phyloP scores from a whole-genome alignment of 2,797 vertebrate genomes.

The Esox lucius region DNA sequence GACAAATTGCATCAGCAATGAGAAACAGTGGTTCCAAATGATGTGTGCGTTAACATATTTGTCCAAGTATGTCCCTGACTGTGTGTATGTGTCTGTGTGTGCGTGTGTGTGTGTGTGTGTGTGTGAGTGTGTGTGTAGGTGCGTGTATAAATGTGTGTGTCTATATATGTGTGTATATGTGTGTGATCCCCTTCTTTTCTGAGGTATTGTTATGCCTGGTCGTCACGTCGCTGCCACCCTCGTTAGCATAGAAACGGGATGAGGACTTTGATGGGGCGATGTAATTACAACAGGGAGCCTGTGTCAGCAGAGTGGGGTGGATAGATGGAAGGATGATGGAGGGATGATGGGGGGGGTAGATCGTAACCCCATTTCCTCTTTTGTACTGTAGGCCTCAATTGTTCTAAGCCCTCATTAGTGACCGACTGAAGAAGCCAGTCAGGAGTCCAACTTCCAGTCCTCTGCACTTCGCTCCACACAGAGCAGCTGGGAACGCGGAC shows the following conservation, averaged over 20 bases:
- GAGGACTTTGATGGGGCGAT: slow-evolving; percentile 29
- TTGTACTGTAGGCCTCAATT: slow-evolving; percentile 57
- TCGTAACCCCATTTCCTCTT: slow-evolving; percentile 39
- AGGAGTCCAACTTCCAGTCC: not conserved
- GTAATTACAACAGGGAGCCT: slow-evolving; percentile 57
- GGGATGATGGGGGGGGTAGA: slow-evolving; percentile 38
- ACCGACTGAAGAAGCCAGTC: slow-evolving; percentile 40
- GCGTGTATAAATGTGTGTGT: not conserved
- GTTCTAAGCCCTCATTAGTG: slow-evolving; percentile 72
- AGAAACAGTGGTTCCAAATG: no score
- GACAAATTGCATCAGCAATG: no score
- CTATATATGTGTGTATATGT: not conserved
- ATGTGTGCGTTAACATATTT: no score
- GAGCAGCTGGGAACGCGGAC: not conserved
- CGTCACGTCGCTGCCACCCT: slow-evolving; percentile 37
- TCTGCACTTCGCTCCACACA: slow-evolving; percentile 4
- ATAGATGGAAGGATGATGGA: not conserved
- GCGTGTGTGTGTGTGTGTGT: not conserved
- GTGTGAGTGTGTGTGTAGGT: not conserved
- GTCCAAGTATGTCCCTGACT: no score
- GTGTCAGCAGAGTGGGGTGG: slow-evolving; percentile 43
- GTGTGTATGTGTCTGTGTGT: not conserved
- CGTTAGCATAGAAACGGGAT: slow-evolving; percentile 50
- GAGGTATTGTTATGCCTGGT: not conserved
- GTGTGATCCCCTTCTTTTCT: not conserved